A percentile compares a stretch with the other conserved stretches of the same genome.
Evolutionary conservation across 1,140 invertebrate species (phyloP).

Genomic region (Tribolium madens): DNA sequence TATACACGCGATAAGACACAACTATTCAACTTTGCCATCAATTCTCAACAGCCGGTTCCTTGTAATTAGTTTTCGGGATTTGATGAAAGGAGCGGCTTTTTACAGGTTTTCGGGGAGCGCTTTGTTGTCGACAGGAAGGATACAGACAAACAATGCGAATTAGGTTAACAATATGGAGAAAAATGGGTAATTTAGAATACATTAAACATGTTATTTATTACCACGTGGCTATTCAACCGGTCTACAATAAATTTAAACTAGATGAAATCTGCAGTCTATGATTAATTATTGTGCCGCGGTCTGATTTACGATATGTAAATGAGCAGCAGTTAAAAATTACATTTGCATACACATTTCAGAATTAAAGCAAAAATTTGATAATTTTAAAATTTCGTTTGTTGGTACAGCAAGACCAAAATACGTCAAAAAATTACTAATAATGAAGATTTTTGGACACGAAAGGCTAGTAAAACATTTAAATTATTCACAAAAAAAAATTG

Average conservation of each 20-base stretch:
- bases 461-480: no score
- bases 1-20: conserved; percentile 13
- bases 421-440: no score
- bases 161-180: background rate
- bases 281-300: conserved; percentile 6
- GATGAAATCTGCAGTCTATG: conserved; percentile 27
- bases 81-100: conserved; percentile 5
- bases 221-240: background rate
- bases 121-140: background rate
- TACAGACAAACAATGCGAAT: background rate
- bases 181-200: conserved; percentile 5
- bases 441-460: no score
- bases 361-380: background rate
- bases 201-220: background rate
- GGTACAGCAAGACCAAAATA: no score
- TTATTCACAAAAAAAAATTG: background rate
- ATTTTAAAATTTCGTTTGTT: no score
- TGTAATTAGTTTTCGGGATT: conserved; percentile 3
- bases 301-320: conserved; percentile 27
- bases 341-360: background rate
- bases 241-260: conserved; percentile 19
- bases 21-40: conserved; percentile 30
- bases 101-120: background rate
- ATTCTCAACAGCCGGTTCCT: background rate
- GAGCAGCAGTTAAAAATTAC: background rate